Percentiles rank a stretch among this genome's conserved stretches.
These are phyloP conservation scores for Drosophila pegasa DNA, from an alignment of 2,888 invertebrate species.

Conservation along the genomic window DNA sequence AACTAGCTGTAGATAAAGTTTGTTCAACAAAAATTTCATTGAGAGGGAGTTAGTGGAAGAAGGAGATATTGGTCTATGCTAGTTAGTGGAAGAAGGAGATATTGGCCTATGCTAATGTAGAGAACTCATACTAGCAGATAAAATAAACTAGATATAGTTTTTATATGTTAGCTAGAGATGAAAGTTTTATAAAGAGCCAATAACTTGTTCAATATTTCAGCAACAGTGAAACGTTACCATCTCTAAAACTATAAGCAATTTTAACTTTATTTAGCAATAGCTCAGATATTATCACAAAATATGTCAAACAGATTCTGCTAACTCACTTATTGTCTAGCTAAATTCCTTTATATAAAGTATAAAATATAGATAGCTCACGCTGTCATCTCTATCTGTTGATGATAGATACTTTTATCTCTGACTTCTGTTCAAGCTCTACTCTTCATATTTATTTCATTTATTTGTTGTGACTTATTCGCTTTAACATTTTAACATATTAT, in stretches of 20 bases:
- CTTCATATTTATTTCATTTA: too few relatives aligned
- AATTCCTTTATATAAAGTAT: too few relatives aligned
- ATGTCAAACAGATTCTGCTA: too few relatives aligned
- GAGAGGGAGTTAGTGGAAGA: not conserved
- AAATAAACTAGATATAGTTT: not conserved
- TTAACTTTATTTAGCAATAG: not conserved
- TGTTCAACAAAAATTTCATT: conserved; percentile 6
- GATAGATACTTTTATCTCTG: too few relatives aligned
- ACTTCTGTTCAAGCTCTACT: too few relatives aligned
- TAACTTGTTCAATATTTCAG: too few relatives aligned
- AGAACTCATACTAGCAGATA: too few relatives aligned
- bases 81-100: not conserved
- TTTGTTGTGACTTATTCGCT: too few relatives aligned
- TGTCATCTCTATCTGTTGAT: not conserved
- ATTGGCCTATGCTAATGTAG: not conserved
- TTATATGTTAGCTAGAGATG: not conserved
- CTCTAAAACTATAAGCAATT: not conserved
- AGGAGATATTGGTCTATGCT: too few relatives aligned
- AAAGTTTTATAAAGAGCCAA: not conserved
- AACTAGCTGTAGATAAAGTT: conserved; percentile 2
- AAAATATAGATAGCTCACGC: not conserved
- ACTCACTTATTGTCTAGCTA: too few relatives aligned
- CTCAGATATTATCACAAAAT: too few relatives aligned
- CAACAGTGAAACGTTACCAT: not conserved
- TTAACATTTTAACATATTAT: too few relatives aligned